These are phyloP conservation scores for Masticophis lateralis DNA, from an alignment of 2,797 vertebrate genomes.

Conservation along the genomic window DNA sequence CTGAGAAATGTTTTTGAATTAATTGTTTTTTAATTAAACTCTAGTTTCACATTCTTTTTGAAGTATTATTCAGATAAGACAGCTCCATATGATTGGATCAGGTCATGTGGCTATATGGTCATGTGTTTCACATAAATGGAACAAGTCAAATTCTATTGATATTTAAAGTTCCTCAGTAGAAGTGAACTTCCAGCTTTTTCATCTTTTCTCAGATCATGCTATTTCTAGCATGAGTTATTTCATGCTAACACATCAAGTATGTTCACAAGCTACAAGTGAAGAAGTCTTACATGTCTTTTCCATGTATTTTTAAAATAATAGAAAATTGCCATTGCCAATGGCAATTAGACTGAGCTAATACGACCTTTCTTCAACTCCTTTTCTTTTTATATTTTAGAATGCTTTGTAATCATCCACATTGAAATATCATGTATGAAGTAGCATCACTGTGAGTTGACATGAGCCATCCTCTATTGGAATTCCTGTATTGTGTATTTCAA, in stretches of 20 bases:
- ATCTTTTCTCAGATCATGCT: not conserved
- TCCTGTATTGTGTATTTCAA: not conserved
- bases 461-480: not conserved
- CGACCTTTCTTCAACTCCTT: not conserved
- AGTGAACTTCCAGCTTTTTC: not conserved
- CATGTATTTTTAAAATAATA: no score
- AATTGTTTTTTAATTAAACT: not conserved
- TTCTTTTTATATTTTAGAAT: not conserved
- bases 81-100: not conserved
- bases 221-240: no score
- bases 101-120: not conserved
- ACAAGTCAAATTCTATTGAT: not conserved
- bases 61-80: not conserved
- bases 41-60: not conserved
- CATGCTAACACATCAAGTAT: not conserved
- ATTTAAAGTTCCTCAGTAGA: not conserved
- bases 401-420: not conserved
- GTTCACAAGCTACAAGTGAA: not conserved
- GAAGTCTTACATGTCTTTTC: not conserved
- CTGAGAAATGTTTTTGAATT: not conserved
- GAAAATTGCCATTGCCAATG: not conserved
- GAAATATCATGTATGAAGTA: not conserved
- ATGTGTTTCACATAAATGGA: not conserved
- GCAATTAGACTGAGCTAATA: not conserved
- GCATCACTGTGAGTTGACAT: not conserved